Evolutionary conservation across 1,140 invertebrate genomes (phyloP).

Genomic region (Andrena cerasifolii): DNA sequence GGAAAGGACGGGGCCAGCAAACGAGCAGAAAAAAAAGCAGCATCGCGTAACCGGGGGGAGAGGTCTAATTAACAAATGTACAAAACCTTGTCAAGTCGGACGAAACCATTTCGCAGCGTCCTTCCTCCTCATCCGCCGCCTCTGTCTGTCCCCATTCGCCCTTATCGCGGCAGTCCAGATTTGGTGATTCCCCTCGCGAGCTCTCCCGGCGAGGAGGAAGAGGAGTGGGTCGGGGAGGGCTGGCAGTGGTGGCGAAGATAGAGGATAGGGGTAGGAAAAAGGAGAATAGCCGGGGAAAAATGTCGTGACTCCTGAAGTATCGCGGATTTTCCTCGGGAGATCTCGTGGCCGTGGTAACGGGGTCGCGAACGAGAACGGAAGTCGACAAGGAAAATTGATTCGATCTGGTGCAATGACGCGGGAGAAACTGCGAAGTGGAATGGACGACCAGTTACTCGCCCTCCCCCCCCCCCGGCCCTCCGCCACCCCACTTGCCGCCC

Average conservation of each 20-base stretch:
- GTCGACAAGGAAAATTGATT: constrained; percentile 62
- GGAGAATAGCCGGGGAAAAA: constrained; percentile 11
- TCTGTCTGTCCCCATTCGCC: background rate
- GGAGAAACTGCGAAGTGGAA: constrained; percentile 60
- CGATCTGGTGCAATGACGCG: constrained; percentile 63
- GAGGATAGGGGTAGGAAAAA: background rate
- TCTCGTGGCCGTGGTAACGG: constrained; percentile 39
- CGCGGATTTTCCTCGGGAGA: constrained; percentile 33
- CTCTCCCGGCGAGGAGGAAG: background rate
- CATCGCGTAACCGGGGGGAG: constrained; percentile 10
- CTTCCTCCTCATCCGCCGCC: background rate
- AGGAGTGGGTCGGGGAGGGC: background rate
- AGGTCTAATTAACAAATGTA: constrained; percentile 51
- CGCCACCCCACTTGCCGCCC: background rate
- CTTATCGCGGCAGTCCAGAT: constrained; percentile 37
- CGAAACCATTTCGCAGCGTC: constrained; percentile 33
- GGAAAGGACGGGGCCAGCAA: constrained; percentile 17
- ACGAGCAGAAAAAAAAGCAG: constrained; percentile 31
- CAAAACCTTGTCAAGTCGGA: constrained; percentile 44
- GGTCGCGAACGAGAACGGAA: constrained; percentile 48
- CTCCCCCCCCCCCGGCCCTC: background rate
- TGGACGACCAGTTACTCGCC: constrained; percentile 18
- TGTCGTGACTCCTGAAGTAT: constrained; percentile 23
- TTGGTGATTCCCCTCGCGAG: constrained; percentile 1
- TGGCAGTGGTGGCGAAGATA: background rate